These are phyloP conservation scores for Tipula vernalis DNA, from an alignment of 2,888 invertebrate species.

Conservation along the genomic window DNA sequence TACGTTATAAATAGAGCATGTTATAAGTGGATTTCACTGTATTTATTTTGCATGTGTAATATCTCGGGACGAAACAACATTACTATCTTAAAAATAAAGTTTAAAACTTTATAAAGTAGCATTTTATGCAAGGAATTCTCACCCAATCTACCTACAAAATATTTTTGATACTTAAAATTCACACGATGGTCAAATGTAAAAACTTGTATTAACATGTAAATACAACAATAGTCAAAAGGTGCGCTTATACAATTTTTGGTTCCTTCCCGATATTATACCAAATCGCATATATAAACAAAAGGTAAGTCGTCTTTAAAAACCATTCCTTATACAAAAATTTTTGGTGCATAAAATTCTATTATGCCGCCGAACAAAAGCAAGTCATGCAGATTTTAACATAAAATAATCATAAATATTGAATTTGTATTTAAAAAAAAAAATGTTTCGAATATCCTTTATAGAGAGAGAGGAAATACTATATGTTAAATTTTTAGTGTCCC, in stretches of 20 bases:
- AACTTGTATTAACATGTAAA: background rate
- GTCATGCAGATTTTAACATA: background rate
- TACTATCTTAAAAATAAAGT: no score
- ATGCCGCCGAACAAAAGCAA: background rate
- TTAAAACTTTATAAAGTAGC: no score
- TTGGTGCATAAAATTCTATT: slow-evolving; percentile 4
- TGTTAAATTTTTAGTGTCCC: background rate
- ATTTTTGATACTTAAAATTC: background rate
- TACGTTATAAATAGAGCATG: no score
- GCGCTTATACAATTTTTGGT: background rate
- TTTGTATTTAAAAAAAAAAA: background rate
- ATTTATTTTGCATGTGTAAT: no score
- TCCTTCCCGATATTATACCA: background rate
- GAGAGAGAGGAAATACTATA: background rate
- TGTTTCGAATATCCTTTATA: background rate
- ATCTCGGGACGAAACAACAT: no score
- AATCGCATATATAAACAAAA: background rate
- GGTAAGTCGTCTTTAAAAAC: background rate
- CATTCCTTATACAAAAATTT: background rate
- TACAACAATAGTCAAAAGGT: background rate
- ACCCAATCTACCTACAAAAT: background rate
- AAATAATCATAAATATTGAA: slow-evolving; percentile 4
- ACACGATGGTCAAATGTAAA: background rate
- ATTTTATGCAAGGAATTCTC: background rate
- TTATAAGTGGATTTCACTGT: no score